phyloP scores from a whole-genome alignment of 2,797 vertebrate species.

The Loriculus beryllinus region DNA sequence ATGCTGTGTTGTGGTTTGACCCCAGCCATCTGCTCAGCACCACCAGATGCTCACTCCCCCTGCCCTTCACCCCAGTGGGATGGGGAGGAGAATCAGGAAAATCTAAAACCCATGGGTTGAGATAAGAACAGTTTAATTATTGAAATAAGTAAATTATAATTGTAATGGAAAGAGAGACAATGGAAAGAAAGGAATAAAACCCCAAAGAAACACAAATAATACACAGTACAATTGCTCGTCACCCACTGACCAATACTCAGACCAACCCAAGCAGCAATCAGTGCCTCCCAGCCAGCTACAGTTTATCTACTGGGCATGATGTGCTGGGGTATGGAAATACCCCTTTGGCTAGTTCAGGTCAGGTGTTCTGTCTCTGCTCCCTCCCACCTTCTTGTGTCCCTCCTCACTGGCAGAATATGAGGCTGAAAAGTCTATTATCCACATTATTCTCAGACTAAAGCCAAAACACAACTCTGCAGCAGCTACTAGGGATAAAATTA shows the following conservation, averaged over 20 bases:
- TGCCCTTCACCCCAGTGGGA: background rate
- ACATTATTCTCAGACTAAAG: background rate
- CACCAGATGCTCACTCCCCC: background rate
- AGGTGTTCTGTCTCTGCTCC: background rate
- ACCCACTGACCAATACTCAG: background rate
- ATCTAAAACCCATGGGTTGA: background rate
- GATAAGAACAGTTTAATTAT: background rate
- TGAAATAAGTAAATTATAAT: background rate
- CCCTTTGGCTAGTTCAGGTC: background rate
- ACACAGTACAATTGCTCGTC: background rate
- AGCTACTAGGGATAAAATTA: background rate
- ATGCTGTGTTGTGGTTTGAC: background rate
- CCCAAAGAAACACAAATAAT: background rate
- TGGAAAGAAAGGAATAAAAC: background rate
- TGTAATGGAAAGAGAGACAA: background rate
- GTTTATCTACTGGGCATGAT: background rate
- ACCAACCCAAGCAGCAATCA: background rate
- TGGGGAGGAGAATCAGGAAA: background rate
- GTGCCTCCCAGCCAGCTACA: background rate
- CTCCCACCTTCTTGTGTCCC: background rate
- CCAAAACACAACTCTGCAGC: background rate
- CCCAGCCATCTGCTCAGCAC: background rate
- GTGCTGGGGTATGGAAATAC: background rate
- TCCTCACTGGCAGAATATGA: background rate
- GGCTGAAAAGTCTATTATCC: background rate